These are phyloP conservation scores for Heliangelus exortis DNA, from an alignment of 2,797 vertebrate genomes.

Conservation along the genomic window DNA sequence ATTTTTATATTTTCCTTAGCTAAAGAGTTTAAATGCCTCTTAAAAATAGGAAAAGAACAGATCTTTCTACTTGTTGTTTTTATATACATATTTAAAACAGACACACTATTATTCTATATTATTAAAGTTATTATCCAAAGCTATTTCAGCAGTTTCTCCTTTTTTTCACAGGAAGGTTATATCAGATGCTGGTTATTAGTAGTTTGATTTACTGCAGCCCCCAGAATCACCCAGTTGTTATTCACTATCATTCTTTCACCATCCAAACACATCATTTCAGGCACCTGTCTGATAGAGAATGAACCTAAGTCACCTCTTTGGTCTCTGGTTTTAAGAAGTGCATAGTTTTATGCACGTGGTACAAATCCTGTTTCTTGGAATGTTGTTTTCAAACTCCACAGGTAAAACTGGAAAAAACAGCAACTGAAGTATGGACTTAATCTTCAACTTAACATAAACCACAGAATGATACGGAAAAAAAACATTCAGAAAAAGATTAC, in stretches of 20 bases:
- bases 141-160: not conserved
- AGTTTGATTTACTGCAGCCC: not conserved
- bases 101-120: too few relatives aligned
- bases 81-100: too few relatives aligned
- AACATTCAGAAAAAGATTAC: not conserved
- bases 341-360: not conserved
- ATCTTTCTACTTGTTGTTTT: not conserved
- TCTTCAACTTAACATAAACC: not conserved
- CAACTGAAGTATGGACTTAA: not conserved
- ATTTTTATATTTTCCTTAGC: not conserved
- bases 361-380: not conserved
- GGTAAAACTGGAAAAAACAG: not conserved
- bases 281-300: not conserved
- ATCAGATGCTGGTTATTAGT: not conserved
- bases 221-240: not conserved
- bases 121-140: not conserved
- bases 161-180: not conserved
- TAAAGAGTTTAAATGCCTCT: not conserved
- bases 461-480: not conserved
- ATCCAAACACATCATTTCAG: not conserved
- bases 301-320: not conserved
- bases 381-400: not conserved
- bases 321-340: not conserved
- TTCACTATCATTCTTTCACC: not conserved
- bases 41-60: not conserved